Conservation (phyloP, 2,888 invertebrate species). For the Cosmia trapezina region DNA sequence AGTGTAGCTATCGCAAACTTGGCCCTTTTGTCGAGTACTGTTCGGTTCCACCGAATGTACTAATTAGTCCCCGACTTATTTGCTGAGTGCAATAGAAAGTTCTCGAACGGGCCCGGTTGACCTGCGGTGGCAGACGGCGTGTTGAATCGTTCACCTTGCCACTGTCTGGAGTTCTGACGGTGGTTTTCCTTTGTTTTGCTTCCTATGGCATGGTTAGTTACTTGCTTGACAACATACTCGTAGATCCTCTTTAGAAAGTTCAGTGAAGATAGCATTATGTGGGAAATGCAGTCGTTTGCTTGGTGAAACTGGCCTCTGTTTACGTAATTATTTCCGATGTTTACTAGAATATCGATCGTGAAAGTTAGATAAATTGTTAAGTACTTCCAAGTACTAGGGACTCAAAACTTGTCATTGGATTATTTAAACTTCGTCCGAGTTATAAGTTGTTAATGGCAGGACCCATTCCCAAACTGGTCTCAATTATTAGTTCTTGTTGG, state of each 20-base stretch:
- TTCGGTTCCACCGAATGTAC: constrained; percentile 80
- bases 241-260: constrained; percentile 52
- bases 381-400: neutral
- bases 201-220: constrained; percentile 46
- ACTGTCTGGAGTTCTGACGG: constrained; percentile 65
- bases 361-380: constrained; percentile 6
- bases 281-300: constrained; percentile 35
- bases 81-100: constrained; percentile 84
- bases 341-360: constrained; percentile 2
- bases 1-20: constrained; percentile 82
- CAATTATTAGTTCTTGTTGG: constrained; percentile 24
- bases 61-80: constrained; percentile 84
- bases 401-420: constrained; percentile 26
- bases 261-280: constrained; percentile 37
- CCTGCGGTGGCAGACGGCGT: constrained; percentile 69
- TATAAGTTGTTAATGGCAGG: constrained; percentile 37
- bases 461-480: constrained; percentile 28
- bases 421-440: constrained; percentile 40
- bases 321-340: constrained; percentile 30
- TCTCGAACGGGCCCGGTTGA: constrained; percentile 74
- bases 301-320: constrained; percentile 3
- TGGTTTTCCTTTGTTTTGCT: constrained; percentile 69
- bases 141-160: constrained; percentile 75
- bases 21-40: constrained; percentile 76
- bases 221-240: constrained; percentile 41